phyloP scores from a whole-genome alignment of 2,113 vertebrate species.

The Notothenia rossii region DNA sequence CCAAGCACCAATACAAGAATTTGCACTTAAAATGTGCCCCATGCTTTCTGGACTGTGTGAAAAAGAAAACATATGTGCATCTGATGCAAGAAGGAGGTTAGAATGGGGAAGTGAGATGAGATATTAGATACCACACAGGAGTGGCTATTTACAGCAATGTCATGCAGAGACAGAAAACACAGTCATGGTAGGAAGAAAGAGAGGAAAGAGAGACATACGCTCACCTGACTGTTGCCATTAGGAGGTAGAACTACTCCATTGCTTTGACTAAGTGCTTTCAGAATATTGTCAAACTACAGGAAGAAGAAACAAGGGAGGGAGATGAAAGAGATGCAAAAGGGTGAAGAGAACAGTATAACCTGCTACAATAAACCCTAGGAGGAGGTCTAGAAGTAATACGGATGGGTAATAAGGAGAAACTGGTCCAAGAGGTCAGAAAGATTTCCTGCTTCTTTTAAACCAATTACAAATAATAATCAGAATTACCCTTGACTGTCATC shows the following conservation, averaged over 20 bases:
- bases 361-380: slow-evolving; percentile 1
- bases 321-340: slow-evolving; percentile 39
- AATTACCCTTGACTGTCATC: neutral
- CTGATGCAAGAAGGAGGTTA: slow-evolving; percentile 3
- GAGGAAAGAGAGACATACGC: slow-evolving; percentile 50
- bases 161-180: slow-evolving; percentile 17
- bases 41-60: slow-evolving; percentile 4
- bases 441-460: neutral
- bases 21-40: neutral
- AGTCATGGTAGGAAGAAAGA: slow-evolving; percentile 14
- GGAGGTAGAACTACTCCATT: slow-evolving; percentile 79
- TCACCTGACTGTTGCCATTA: slow-evolving; percentile 80
- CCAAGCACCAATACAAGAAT: neutral
- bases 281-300: slow-evolving; percentile 80
- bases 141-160: slow-evolving; percentile 20
- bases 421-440: neutral
- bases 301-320: slow-evolving; percentile 43
- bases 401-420: neutral
- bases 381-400: neutral
- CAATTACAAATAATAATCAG: neutral
- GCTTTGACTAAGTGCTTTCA: slow-evolving; percentile 81
- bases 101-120: neutral
- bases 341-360: slow-evolving; percentile 32
- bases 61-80: neutral
- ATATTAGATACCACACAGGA: slow-evolving; percentile 33